Evolutionary conservation across 92 coral and sea anemone genomes (phyloP).

Genomic region (Zoanthus sansibaricus): DNA sequence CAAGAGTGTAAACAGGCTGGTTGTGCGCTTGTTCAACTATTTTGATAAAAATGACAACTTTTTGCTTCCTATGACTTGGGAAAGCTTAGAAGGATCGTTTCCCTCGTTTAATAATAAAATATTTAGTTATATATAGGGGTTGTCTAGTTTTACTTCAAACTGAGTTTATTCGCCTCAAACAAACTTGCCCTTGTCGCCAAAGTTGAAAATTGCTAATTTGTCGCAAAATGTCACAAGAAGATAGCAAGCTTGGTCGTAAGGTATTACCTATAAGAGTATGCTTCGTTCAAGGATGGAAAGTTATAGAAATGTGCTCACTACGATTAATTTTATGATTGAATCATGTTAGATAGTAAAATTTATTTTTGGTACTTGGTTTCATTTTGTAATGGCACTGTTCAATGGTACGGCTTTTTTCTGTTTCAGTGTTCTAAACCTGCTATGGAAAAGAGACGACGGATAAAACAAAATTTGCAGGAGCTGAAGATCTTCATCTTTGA

Average conservation of each 20-base stretch:
- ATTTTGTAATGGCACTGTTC: not conserved
- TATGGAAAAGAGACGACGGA: slow-evolving; percentile 96
- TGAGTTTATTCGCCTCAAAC: not conserved
- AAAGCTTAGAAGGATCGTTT: not conserved
- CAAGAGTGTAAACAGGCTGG: slow-evolving; percentile 55
- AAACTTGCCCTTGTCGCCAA: not conserved
- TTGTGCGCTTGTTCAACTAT: slow-evolving; percentile 26
- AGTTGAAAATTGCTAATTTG: not conserved
- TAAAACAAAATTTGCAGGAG: slow-evolving; percentile 88
- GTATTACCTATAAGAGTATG: not conserved
- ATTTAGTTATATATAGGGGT: not conserved
- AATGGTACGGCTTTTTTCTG: not conserved
- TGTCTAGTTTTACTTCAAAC: not conserved
- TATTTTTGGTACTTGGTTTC: no score
- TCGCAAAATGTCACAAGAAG: slow-evolving; percentile 35
- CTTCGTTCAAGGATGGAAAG: no score
- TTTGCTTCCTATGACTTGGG: slow-evolving; percentile 10
- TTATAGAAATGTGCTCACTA: no score
- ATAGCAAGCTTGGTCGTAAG: slow-evolving; percentile 29
- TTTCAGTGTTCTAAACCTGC: slow-evolving; percentile 93
- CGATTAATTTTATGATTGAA: no score
- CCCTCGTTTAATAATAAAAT: slow-evolving; percentile 6
- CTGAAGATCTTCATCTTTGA: slow-evolving; percentile 84
- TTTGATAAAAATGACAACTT: slow-evolving; percentile 16
- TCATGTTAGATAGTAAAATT: no score